Base-by-base conservation (phyloP, 1,140 invertebrate genomes). In the Papilio dardanus region DNA sequence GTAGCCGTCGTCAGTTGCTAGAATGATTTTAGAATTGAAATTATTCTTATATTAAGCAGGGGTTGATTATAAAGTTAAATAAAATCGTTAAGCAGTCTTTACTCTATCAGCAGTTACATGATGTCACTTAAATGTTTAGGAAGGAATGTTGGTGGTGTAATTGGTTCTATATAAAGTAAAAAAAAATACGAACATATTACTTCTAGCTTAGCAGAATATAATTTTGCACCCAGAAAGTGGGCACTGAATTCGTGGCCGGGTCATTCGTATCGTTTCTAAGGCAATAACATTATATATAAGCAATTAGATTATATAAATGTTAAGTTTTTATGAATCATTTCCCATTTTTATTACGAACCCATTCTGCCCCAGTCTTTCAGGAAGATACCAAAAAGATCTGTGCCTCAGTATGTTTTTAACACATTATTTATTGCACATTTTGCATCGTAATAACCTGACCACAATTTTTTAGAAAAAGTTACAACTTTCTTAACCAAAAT, bases 371-470 rank as follows among this genome's bases (percentile, higher is more conserved):
- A 46, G 4, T 46, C 42, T 46, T 46, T 46, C 42, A 46, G 42
- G 16, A 19, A 19, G 1, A 46, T 46, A 4, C 35, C 12, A 37
- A 37, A 37, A 37, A 37, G 21, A 24, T 4, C n/a, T 21, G 2
- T 54, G 12, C 19, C 19, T 54, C 2, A 3, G 24, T 62, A 30
- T 54, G 16, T 54, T 73, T 73, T 30, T 54, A 58, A 33, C 28
- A 50, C 30, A 73, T 50, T 21, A 58, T 73, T 73, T 73, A 73
- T 73, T 54, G 71, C 71, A 73, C 31, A 73, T 73, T 35, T 73
- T 73, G 12, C 50, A 35, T 71, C 71, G 71, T 73, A 58, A 58
- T 58, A 73, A 73, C 42, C 31, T 73, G 46, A 73, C 71, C 71
- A 54, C 71, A 58, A 37, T 35, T 35, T 28, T 73, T n/a, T n/a